Conservation (phyloP, 2,113 vertebrate genomes). For the Tichodroma muraria region DNA sequence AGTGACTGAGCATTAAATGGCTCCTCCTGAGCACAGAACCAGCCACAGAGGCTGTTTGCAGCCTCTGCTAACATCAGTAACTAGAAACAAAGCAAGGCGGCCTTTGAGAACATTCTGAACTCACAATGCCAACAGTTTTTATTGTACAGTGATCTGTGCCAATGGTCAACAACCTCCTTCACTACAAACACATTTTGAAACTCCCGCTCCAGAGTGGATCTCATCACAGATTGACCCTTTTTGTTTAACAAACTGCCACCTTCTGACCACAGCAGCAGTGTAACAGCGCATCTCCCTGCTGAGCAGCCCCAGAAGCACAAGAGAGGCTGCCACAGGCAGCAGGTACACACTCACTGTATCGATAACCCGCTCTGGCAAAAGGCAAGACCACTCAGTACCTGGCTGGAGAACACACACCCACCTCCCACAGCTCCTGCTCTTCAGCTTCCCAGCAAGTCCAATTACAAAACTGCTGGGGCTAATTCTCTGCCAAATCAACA, state of each 20-base stretch:
- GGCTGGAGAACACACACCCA: neutral
- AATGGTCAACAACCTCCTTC: neutral
- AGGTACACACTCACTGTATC: accelerated
- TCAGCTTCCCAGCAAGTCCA: neutral
- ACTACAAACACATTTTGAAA: neutral
- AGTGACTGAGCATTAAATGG: neutral
- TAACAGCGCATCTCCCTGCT: neutral
- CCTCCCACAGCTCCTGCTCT: neutral
- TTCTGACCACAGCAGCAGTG: neutral
- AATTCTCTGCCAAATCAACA: neutral
- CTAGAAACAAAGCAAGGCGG: neutral
- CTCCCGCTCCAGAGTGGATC: neutral
- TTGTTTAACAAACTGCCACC: neutral
- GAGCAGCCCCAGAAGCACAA: neutral
- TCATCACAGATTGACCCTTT: neutral
- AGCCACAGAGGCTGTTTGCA: neutral
- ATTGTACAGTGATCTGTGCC: neutral
- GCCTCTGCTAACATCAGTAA: neutral
- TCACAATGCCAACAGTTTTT: neutral
- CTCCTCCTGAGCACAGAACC: neutral
- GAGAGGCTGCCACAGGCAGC: neutral
- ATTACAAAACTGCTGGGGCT: neutral
- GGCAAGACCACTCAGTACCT: neutral
- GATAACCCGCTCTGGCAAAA: neutral
- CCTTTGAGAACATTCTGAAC: neutral